Conservation (phyloP, 2,888 invertebrate species). For the Plagiodera versicolora region DNA sequence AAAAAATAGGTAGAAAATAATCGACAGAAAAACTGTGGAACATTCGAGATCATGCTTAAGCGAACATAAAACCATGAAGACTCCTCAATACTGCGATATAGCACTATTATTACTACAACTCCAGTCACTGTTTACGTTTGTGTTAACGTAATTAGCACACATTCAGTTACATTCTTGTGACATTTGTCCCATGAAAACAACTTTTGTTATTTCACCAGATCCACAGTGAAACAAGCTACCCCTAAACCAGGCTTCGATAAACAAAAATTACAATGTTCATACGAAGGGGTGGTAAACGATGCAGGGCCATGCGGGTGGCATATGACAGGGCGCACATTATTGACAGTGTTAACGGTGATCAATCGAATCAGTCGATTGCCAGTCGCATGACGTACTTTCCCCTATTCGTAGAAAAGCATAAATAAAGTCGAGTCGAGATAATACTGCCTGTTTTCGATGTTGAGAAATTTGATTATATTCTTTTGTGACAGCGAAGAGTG, state of each 20-base stretch:
- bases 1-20: no score
- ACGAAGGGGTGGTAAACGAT: not conserved
- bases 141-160: no score
- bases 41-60: no score
- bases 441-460: constrained; percentile 1
- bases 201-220: no score
- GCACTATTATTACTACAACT: no score
- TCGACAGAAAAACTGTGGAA: no score
- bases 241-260: not conserved
- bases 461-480: not conserved
- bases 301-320: not conserved
- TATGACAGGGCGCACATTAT: constrained; percentile 7
- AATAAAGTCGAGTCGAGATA: not conserved
- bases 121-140: no score
- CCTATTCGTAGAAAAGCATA: constrained; percentile 7
- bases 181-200: no score
- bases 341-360: constrained; percentile 12
- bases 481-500: not conserved
- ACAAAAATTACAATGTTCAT: not conserved
- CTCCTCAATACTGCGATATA: no score
- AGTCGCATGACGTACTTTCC: constrained; percentile 6
- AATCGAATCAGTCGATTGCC: constrained; percentile 15
- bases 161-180: no score
- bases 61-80: no score
- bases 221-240: not conserved